Conservation (phyloP, 1,140 invertebrate genomes). For the Hesperophylax magnus region DNA sequence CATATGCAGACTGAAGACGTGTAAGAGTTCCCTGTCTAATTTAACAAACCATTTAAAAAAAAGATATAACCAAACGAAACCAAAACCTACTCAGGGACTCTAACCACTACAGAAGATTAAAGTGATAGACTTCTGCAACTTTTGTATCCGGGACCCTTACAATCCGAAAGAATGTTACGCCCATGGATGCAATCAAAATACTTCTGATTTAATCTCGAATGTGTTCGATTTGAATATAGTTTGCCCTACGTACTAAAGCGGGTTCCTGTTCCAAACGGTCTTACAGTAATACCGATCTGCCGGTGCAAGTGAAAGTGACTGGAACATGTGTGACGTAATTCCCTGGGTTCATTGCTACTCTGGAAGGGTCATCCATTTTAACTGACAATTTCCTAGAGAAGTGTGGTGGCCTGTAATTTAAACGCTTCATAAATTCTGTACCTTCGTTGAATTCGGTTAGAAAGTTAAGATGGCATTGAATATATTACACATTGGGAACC, state of each 20-base stretch:
- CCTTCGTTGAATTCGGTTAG: not conserved
- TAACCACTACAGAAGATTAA: no score
- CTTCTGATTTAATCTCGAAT: no score
- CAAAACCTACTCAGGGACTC: no score
- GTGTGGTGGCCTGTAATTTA: not conserved
- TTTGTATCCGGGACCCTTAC: no score
- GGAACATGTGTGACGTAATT: conserved; percentile 11
- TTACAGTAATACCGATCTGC: not conserved
- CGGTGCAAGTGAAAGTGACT: conserved; percentile 6
- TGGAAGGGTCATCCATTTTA: not conserved
- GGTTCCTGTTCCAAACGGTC: not conserved
- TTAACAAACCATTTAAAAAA: no score
- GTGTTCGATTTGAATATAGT: no score
- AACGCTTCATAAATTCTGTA: not conserved
- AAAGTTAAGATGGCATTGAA: conserved; percentile 19
- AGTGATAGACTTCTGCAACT: no score
- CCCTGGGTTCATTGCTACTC: not conserved
- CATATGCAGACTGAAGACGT: no score
- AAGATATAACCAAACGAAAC: no score
- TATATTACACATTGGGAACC: not conserved
- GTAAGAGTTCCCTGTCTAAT: no score
- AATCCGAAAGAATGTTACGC: no score
- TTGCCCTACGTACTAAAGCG: not conserved
- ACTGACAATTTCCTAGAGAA: not conserved
- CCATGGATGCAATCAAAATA: no score